These are phyloP conservation scores for Gadus macrocephalus DNA, from an alignment of 2,113 vertebrate species.

Conservation along the genomic window DNA sequence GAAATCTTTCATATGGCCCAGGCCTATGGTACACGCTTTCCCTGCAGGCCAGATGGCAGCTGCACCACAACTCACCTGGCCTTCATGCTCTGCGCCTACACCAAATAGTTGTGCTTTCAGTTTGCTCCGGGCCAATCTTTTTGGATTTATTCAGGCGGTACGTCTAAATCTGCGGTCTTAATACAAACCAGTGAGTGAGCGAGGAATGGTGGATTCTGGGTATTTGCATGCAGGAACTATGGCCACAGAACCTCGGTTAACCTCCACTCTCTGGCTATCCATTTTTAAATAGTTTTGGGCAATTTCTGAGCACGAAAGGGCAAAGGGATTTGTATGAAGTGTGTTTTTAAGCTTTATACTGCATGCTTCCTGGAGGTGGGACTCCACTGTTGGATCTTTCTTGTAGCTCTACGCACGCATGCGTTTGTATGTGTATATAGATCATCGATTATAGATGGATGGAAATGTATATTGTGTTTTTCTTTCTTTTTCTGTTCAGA, in stretches of 20 bases:
- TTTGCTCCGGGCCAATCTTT: background rate
- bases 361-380: too few species aligned
- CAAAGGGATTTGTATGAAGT: too few species aligned
- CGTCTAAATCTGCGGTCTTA: background rate
- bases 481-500: constrained; percentile 60
- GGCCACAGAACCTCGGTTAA: constrained; percentile 21
- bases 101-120: constrained; percentile 1
- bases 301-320: too few species aligned
- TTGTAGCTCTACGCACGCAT: background rate
- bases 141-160: background rate
- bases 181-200: background rate
- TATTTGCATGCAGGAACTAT: constrained; percentile 3
- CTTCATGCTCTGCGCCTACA: background rate
- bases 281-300: too few species aligned
- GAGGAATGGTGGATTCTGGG: background rate
- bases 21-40: constrained; percentile 18
- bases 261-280: constrained; percentile 13
- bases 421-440: background rate
- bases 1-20: constrained; percentile 2
- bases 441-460: too few species aligned
- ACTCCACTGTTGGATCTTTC: background rate
- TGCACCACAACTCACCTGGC: background rate
- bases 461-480: background rate
- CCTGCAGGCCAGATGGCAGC: constrained; percentile 30
- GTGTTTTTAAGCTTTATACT: too few species aligned